Evolutionary conservation across 2,797 vertebrate species (phyloP).

Genomic region (Harpagifer antarcticus): DNA sequence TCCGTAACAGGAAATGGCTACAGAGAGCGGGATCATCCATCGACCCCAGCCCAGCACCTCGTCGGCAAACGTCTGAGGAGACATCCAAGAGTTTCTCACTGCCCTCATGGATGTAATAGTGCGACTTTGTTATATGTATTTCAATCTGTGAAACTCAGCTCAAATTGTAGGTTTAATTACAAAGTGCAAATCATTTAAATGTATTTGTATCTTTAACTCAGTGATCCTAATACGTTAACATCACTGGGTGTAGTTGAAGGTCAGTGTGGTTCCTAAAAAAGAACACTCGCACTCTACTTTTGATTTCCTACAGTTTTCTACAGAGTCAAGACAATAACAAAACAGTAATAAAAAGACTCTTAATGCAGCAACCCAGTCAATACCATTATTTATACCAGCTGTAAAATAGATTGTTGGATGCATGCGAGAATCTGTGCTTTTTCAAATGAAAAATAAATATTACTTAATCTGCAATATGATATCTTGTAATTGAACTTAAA

Average conservation of each 20-base stretch:
- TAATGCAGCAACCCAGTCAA: neutral
- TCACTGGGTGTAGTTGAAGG: too few species aligned
- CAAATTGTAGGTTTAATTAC: neutral
- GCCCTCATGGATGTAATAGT: neutral
- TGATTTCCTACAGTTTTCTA: neutral
- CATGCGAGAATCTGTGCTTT: too few species aligned
- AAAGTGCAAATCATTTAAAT: neutral
- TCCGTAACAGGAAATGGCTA: constrained; percentile 90
- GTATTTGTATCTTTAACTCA: too few species aligned
- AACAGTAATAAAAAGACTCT: neutral
- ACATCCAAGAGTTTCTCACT: constrained; percentile 14
- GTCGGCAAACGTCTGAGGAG: constrained; percentile 87
- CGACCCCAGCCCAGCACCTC: constrained; percentile 84
- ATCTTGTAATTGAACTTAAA: neutral
- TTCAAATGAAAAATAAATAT: neutral
- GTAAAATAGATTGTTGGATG: neutral
- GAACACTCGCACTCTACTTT: neutral
- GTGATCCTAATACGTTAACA: too few species aligned
- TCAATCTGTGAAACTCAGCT: neutral
- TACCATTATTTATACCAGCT: neutral
- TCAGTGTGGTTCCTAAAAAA: too few species aligned
- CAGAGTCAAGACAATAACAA: neutral
- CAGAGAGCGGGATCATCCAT: constrained; percentile 89
- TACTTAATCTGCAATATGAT: neutral
- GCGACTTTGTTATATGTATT: neutral